These are phyloP conservation scores for Drosophila neonasuta DNA, from an alignment of 2,888 invertebrate genomes.

Conservation along the genomic window DNA sequence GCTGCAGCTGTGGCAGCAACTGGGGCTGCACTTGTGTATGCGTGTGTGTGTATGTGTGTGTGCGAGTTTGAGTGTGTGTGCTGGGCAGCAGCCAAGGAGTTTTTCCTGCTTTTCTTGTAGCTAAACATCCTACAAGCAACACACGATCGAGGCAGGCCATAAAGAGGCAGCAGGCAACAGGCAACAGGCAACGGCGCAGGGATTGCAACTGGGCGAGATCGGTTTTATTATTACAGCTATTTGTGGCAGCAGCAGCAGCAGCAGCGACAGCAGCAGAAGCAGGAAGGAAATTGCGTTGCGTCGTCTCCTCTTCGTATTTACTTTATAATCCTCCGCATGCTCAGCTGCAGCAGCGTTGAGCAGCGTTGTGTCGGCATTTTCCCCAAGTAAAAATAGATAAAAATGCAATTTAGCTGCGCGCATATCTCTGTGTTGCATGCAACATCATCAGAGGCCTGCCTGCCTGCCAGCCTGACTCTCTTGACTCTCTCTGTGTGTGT, in stretches of 20 bases:
- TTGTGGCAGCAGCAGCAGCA: constrained; percentile 55
- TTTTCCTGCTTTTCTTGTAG: constrained; percentile 76
- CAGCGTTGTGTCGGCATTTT: constrained; percentile 59
- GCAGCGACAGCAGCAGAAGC: constrained; percentile 50
- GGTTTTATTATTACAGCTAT: constrained; percentile 72
- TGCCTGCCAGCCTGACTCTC: constrained; percentile 1
- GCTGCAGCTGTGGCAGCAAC: not conserved
- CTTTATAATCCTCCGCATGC: constrained; percentile 68
- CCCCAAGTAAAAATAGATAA: constrained; percentile 74
- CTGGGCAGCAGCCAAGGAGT: constrained; percentile 63
- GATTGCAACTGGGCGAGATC: constrained; percentile 32
- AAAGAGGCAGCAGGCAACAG: constrained; percentile 40
- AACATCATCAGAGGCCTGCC: constrained; percentile 20
- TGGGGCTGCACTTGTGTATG: not conserved
- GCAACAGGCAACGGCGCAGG: constrained; percentile 36
- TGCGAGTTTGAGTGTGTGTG: constrained; percentile 33
- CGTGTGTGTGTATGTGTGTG: constrained; percentile 27
- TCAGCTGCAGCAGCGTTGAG: constrained; percentile 33
- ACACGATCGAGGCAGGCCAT: constrained; percentile 37
- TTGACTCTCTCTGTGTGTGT: too few relatives aligned
- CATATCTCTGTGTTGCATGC: constrained; percentile 35
- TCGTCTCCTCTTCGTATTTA: constrained; percentile 36
- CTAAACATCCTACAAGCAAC: constrained; percentile 63
- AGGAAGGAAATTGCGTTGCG: constrained; percentile 68
- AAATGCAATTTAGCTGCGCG: constrained; percentile 71